A percentile compares a stretch with the other conserved stretches of the same genome.
phyloP scores from a whole-genome alignment of 2,888 invertebrate genomes.

The Eupelmus urozonus region DNA sequence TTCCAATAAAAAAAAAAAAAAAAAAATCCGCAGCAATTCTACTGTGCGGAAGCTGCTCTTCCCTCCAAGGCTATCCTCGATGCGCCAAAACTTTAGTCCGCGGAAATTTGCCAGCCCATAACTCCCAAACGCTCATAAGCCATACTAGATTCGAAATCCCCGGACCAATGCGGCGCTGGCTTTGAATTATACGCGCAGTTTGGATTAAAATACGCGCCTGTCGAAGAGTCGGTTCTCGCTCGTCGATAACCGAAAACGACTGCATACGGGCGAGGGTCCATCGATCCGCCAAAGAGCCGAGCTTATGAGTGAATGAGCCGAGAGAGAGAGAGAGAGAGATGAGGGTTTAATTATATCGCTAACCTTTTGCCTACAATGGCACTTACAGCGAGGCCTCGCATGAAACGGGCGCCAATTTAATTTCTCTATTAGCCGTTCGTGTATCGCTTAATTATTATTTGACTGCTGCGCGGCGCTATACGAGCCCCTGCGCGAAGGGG shows the following conservation, averaged over 20 bases:
- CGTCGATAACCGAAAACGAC: neutral
- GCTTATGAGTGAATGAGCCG: too few relatives aligned
- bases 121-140: neutral
- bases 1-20: neutral
- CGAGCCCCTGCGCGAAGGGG: too few relatives aligned
- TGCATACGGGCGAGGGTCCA: too few relatives aligned
- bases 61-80: constrained; percentile 6
- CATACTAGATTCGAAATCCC: constrained; percentile 3
- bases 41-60: neutral
- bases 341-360: neutral
- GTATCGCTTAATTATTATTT: constrained; percentile 30
- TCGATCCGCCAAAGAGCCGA: too few relatives aligned
- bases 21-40: neutral
- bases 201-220: neutral
- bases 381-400: neutral
- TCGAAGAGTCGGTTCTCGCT: neutral
- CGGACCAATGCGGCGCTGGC: neutral
- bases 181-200: constrained; percentile 4
- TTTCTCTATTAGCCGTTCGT: constrained; percentile 14
- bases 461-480: neutral
- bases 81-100: constrained; percentile 36
- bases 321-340: too few relatives aligned
- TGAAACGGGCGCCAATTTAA: constrained; percentile 20
- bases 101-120: constrained; percentile 24
- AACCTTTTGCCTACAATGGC: neutral